phyloP scores from a whole-genome alignment of 1,140 invertebrate genomes.

The Teleopsis dalmanni region DNA sequence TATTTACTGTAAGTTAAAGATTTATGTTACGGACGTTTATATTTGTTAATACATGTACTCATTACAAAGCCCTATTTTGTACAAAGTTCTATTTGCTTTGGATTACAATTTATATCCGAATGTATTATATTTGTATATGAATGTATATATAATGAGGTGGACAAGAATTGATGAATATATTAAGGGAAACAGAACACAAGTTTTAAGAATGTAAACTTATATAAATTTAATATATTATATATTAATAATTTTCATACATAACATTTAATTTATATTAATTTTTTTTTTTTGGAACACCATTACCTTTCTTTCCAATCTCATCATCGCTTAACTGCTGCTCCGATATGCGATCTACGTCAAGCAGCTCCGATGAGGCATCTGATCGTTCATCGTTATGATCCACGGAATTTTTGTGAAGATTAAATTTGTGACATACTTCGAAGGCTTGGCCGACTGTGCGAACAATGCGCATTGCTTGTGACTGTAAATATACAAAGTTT shows the following conservation, averaged over 20 bases:
- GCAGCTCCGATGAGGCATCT: constrained; percentile 52
- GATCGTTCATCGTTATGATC: constrained; percentile 56
- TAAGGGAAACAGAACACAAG: no score
- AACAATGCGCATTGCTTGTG: constrained; percentile 95
- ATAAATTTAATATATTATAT: no score
- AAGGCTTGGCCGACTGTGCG: constrained; percentile 97
- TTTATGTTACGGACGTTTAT: no score
- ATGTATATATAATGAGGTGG: no score
- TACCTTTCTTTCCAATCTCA: constrained; percentile 55
- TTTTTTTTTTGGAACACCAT: constrained; percentile 15
- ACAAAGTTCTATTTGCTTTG: no score
- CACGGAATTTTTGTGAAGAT: constrained; percentile 49
- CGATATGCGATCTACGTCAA: constrained; percentile 41
- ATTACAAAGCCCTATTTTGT: no score
- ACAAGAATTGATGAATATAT: no score
- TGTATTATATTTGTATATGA: no score
- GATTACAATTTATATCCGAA: no score
- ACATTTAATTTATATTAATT: background rate
- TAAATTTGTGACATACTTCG: constrained; percentile 96
- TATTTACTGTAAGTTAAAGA: no score
- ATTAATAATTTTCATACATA: background rate
- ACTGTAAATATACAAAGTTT: constrained; percentile 56
- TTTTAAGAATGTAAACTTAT: no score
- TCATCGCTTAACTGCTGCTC: constrained; percentile 51
- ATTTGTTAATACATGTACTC: no score